A percentile compares a stretch with the other conserved stretches of the same genome.
Conservation (phyloP, 2,888 invertebrate species). For the Tinea semifulvella region DNA sequence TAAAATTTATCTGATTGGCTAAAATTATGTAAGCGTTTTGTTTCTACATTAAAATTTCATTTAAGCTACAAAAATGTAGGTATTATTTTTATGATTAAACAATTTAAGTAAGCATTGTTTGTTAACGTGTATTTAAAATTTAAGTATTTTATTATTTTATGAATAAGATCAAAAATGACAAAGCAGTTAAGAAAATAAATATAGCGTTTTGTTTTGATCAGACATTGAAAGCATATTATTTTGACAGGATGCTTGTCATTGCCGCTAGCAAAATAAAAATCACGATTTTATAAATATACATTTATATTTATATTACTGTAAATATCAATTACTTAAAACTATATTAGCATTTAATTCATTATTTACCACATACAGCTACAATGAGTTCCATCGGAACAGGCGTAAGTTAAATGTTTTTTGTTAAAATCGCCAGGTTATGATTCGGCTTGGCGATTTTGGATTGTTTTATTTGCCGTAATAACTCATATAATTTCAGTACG, state of each 20-base stretch:
- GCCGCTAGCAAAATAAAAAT: background rate
- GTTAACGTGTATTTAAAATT: no score
- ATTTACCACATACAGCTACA: constrained; percentile 27
- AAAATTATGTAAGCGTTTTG: no score
- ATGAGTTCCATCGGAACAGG: constrained; percentile 98
- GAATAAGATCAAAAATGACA: no score
- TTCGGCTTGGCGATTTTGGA: constrained; percentile 27
- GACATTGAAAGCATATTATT: no score
- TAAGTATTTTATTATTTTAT: no score
- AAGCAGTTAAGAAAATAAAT: no score
- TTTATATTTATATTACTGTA: background rate
- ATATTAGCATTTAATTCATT: background rate
- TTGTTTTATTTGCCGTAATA: background rate
- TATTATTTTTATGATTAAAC: no score
- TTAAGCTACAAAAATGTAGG: no score
- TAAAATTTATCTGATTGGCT: no score
- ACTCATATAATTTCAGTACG: constrained; percentile 78
- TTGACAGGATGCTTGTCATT: constrained; percentile 1
- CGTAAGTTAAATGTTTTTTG: constrained; percentile 65
- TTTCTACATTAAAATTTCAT: no score
- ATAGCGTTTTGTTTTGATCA: no score
- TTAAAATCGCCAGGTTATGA: constrained; percentile 6
- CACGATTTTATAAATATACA: background rate
- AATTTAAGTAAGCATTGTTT: no score
- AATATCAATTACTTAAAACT: background rate